These are phyloP conservation scores for Casuarius casuarius DNA, from an alignment of 2,113 vertebrate genomes.

Conservation along the genomic window DNA sequence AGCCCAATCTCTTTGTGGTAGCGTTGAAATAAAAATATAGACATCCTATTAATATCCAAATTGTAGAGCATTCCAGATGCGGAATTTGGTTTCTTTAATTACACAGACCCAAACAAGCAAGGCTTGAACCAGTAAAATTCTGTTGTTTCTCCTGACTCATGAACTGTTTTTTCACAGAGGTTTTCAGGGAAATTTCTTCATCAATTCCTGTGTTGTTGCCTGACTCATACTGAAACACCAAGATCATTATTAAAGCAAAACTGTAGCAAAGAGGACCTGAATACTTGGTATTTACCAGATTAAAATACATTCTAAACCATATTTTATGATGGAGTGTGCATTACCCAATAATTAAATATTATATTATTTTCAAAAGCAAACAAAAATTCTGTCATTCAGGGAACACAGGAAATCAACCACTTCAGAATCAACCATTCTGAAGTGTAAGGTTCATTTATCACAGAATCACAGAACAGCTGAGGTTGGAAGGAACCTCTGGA, in stretches of 20 bases:
- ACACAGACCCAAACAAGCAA: not conserved
- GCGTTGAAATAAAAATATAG: not conserved
- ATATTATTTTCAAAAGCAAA: not conserved
- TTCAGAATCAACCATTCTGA: not conserved
- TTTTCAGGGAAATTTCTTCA: slow-evolving; percentile 47
- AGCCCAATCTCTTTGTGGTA: not conserved
- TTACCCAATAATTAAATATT: not conserved
- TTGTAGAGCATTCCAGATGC: slow-evolving; percentile 4
- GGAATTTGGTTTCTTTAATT: slow-evolving; percentile 29
- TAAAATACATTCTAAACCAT: not conserved
- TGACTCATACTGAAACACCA: slow-evolving; percentile 52
- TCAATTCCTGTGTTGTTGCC: slow-evolving; percentile 27
- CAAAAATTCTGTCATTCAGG: not conserved
- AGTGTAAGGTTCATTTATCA: not conserved
- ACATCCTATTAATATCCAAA: not conserved
- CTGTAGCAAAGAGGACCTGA: not conserved
- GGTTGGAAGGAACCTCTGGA: not conserved
- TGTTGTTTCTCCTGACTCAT: slow-evolving; percentile 33
- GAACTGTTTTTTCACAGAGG: not conserved
- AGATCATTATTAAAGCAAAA: slow-evolving; percentile 26
- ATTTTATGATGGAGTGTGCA: not conserved
- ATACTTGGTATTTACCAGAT: not conserved
- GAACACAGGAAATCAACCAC: not conserved
- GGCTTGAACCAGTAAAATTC: not conserved
- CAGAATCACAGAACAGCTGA: not conserved